Evolutionary conservation across 2,888 invertebrate genomes (phyloP).

Genomic region (Deilephila elpenor): DNA sequence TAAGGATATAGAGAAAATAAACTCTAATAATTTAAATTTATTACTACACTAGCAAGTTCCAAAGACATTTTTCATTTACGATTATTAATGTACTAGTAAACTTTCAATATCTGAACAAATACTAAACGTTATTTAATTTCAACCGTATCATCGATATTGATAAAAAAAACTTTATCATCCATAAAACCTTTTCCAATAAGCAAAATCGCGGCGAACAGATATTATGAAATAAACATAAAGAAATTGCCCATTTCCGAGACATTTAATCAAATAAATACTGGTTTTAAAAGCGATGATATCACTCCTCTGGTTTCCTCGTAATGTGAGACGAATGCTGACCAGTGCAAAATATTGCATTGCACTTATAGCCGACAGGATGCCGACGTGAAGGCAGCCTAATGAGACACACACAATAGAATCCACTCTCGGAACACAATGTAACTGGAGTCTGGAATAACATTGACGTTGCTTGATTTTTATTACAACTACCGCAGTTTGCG

Average conservation of each 20-base stretch:
- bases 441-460: constrained; percentile 29
- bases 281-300: constrained; percentile 9
- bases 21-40: no score
- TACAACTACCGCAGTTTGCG: constrained; percentile 17
- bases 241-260: constrained; percentile 1
- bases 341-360: constrained; percentile 39
- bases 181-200: no score
- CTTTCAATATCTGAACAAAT: no score
- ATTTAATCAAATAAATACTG: constrained; percentile 5
- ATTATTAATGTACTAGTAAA: no score
- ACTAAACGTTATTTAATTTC: no score
- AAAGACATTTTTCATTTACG: no score
- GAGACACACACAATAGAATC: constrained; percentile 42
- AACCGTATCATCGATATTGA: no score
- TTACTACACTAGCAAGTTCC: no score
- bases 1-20: no score
- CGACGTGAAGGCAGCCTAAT: constrained; percentile 41
- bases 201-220: no score
- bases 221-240: no score
- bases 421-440: constrained; percentile 41
- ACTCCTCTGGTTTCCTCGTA: background rate
- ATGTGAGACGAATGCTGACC: constrained; percentile 34
- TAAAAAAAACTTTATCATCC: no score
- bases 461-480: constrained; percentile 21
- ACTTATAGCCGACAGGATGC: constrained; percentile 37